Base-by-base conservation (phyloP, 2,797 vertebrate species). In the Buceros bicornis region DNA sequence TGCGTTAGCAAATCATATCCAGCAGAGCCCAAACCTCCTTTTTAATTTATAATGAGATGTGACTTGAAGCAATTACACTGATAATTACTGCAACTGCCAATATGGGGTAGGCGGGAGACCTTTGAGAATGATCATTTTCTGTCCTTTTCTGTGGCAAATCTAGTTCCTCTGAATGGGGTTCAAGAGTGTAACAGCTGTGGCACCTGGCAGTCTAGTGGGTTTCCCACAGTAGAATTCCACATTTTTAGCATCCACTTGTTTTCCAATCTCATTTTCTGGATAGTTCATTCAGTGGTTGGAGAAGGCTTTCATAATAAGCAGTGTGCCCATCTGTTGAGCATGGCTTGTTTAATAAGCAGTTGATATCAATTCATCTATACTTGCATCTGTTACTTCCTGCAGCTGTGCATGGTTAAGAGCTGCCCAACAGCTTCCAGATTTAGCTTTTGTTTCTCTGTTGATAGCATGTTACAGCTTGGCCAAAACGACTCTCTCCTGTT, bases 271-370 rank as follows among this genome's bases (percentile, higher is more conserved):
- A 43, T 95, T 95, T 91, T 92, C 87, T 64, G 58, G 66, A 42
- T n/a, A 82, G 76, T 73, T 70, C 80, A 43, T 91, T 93, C 88
- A 88, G 57, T 29, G 8, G 81, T 95, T 95, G 88, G 74, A 92
- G 73, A 62, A 93, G 74, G 87, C 87, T 67, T 5, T 69, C 53
- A 61, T 40, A 89, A 87, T 67, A 77, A 95, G 65, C 73, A 69
- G 29, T 66, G 67, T 69, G 92, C 78, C 95, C 87, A 89, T 96
- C 92, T 96, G 95, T 65, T 96, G 89, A 82, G 69, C 82, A 85
- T 40, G 65, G 60, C 60, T 95, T 86, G 40, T 90, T 92, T 89
- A 83, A 86, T 64, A 76, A 91, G 94, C 80, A 61, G 78, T 93
- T 81, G 79, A 45, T 91, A 71, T 45, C 86, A 72, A 37, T 93